Conservation (phyloP, 2,888 invertebrate species). For the Marasmarcha lunaedactyla region DNA sequence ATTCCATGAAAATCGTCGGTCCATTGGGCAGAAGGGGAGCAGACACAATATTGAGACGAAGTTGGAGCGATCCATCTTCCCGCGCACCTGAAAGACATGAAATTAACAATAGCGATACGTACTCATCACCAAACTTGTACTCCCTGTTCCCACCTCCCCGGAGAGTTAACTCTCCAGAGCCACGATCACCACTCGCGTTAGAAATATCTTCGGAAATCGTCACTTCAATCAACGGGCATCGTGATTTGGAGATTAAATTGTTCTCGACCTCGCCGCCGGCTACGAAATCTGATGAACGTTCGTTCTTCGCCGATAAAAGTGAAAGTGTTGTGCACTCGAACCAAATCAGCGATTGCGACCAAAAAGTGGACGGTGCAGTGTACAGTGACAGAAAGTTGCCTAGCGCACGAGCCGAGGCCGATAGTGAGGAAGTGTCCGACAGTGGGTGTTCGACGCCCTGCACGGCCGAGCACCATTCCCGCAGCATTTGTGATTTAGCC, state of each 20-base stretch:
- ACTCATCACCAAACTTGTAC: constrained; percentile 58
- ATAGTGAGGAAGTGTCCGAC: constrained; percentile 47
- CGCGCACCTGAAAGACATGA: constrained; percentile 52
- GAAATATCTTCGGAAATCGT: constrained; percentile 84
- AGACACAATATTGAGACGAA: constrained; percentile 64
- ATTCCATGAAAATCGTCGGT: constrained; percentile 63
- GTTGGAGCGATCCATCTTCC: constrained; percentile 75
- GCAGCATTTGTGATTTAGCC: constrained; percentile 67
- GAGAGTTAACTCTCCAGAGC: constrained; percentile 49
- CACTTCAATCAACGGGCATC: constrained; percentile 80
- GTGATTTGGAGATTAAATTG: constrained; percentile 83
- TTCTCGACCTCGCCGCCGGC: constrained; percentile 74
- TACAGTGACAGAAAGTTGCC: constrained; percentile 41
- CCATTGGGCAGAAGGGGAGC: constrained; percentile 45
- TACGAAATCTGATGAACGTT: constrained; percentile 49
- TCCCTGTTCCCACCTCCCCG: constrained; percentile 56
- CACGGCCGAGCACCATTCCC: constrained; percentile 38
- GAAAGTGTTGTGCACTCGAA: constrained; percentile 61
- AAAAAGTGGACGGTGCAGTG: constrained; percentile 58
- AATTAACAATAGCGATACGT: constrained; percentile 35
- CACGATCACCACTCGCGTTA: constrained; percentile 58
- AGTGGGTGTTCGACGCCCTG: constrained; percentile 41
- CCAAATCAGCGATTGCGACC: constrained; percentile 40
- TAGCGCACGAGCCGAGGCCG: constrained; percentile 41
- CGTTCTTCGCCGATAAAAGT: constrained; percentile 63